Evolutionary conservation across 2,888 invertebrate species (phyloP).

Genomic region (Brachyptera risi): DNA sequence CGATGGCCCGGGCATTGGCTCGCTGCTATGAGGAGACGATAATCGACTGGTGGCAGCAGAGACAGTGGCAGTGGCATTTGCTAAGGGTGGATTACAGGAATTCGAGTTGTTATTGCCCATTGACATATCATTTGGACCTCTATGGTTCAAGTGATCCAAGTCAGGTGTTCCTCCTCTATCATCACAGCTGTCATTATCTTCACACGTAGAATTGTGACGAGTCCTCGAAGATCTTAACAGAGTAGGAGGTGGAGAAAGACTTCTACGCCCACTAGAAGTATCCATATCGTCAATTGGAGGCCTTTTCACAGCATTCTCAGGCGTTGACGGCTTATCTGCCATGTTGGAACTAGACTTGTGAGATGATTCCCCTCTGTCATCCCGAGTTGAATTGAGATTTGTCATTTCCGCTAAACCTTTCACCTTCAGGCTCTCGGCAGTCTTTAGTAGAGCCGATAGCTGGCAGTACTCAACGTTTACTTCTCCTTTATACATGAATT

Average conservation of each 20-base stretch:
- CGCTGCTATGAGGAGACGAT: slow-evolving; percentile 61
- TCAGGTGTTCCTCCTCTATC: slow-evolving; percentile 29
- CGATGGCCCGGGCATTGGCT: slow-evolving; percentile 75
- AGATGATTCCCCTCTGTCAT: slow-evolving; percentile 35
- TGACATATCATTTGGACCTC: slow-evolving; percentile 32
- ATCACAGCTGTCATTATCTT: slow-evolving; percentile 34
- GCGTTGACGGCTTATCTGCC: slow-evolving; percentile 31
- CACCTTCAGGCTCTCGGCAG: slow-evolving; percentile 89
- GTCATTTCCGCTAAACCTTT: slow-evolving; percentile 93
- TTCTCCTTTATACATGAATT: slow-evolving; percentile 96
- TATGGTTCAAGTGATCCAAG: slow-evolving; percentile 29
- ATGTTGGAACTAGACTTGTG: slow-evolving; percentile 31
- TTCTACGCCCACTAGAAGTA: slow-evolving; percentile 36
- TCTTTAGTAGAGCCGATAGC: slow-evolving; percentile 83
- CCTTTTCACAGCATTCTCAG: slow-evolving; percentile 31
- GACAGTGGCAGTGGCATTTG: slow-evolving; percentile 37
- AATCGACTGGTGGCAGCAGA: slow-evolving; percentile 34
- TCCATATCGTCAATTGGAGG: slow-evolving; percentile 28
- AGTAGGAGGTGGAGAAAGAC: slow-evolving; percentile 28
- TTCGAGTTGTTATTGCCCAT: slow-evolving; percentile 31
- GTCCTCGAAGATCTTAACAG: slow-evolving; percentile 29
- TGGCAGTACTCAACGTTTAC: slow-evolving; percentile 93
- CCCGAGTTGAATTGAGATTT: slow-evolving; percentile 62
- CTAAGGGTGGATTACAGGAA: slow-evolving; percentile 37
- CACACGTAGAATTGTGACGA: slow-evolving; percentile 36